Evolutionary conservation across 2,888 invertebrate genomes (phyloP), one percentile per base, ranked within the genome.

Genomic region (Epinotia ramella): DNA sequence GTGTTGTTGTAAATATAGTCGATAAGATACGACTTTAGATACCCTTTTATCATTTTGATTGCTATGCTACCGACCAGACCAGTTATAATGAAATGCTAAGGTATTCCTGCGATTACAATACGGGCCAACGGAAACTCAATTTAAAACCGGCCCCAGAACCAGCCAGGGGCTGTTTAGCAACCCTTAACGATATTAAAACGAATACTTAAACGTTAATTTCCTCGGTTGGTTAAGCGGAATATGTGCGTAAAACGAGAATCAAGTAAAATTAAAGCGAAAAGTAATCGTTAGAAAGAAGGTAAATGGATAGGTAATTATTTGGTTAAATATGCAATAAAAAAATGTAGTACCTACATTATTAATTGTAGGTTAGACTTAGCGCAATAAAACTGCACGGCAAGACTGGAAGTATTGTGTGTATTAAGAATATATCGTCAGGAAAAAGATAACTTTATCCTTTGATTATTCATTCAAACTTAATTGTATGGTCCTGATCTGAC

Each of bases 71-170:
- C 60, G 24, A 11, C 59, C 69, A 28, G 60, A 57, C 57, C 12
- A 44, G 68, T 60, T 46, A 24, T 69, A 69, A 69, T 69, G 60
- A 60, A 59, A 69, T 69, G 69, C 69, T 69, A 69, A 69, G 59
- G 59, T 69, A 69, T 60, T 69, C 68, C 46, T 59, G 24, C 44
- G 46, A 69, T 69, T 69, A 69, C 68, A 69, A 69, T 69, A 59
- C 68, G 44, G 57, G 59, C 68, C 68, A 46, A 69, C 59, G 59
- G 68, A 59, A 44, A 59, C 44, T 46, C 68, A 59, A 46, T 69
- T 46, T 69, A 59, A 69, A 69, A 69, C 68, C 59, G 24, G 68
- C 12, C n/a, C 24, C 12, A 56, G 53, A 65, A 68, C 67, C 40
- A 24, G 44, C 68, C 68, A 9, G 46, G 68, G 68, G 68, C 68